Evolutionary conservation across 2,797 vertebrate genomes (phyloP).

Genomic region (Eutrigla gurnardus): DNA sequence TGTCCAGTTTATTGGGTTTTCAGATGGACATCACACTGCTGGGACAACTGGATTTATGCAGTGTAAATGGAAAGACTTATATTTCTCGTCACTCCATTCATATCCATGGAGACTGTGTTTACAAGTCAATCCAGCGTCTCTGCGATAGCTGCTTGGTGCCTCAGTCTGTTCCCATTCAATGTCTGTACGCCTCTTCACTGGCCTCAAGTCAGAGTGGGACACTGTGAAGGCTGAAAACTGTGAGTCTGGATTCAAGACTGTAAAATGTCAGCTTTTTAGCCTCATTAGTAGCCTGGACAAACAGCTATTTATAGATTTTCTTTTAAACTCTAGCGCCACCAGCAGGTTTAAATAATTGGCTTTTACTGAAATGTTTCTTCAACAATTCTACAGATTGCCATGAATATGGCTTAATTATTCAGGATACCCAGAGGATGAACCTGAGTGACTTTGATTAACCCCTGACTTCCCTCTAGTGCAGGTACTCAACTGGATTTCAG

Average conservation of each 20-base stretch:
- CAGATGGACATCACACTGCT: conserved; percentile 7
- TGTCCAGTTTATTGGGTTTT: conserved; percentile 46
- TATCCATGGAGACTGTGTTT: conserved; percentile 45
- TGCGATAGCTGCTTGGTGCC: conserved; percentile 8
- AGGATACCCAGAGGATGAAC: background rate
- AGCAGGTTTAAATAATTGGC: background rate
- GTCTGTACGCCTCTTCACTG: background rate
- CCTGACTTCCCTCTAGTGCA: background rate
- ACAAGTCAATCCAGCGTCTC: background rate
- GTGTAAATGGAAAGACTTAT: conserved; percentile 19
- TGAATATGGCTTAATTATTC: background rate
- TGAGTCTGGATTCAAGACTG: conserved; percentile 2
- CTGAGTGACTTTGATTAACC: background rate
- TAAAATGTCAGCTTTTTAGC: background rate
- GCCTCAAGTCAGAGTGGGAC: background rate
- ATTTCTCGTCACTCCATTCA: conserved; percentile 22
- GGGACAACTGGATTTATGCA: conserved; percentile 23
- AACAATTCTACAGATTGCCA: background rate
- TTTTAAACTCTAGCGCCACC: background rate
- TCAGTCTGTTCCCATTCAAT: background rate
- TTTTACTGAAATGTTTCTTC: conserved; percentile 5
- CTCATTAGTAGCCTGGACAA: too few species aligned
- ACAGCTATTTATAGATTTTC: too few species aligned
- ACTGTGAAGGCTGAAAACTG: conserved; percentile 1
- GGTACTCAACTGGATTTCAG: too few species aligned